Evolutionary conservation across 2,888 invertebrate species (phyloP).

Genomic region (Deilephila elpenor): DNA sequence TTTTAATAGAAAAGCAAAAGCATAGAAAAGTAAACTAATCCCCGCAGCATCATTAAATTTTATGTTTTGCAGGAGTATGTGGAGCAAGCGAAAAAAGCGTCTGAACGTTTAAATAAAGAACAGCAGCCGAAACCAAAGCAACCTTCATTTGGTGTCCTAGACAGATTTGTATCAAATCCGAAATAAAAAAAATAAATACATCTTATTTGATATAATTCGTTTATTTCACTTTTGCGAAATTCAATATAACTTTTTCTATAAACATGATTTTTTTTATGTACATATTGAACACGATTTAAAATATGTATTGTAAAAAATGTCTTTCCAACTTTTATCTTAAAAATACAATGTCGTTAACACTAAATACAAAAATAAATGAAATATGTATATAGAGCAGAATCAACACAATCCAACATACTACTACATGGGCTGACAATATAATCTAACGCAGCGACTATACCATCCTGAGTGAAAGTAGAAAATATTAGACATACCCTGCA

Average conservation of each 20-base stretch:
- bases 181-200: slow-evolving; percentile 66
- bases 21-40: too few species aligned
- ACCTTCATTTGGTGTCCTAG: slow-evolving; percentile 85
- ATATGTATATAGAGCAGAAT: not conserved
- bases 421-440: not conserved
- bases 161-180: slow-evolving; percentile 88
- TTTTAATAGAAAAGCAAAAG: too few species aligned
- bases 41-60: slow-evolving; percentile 12
- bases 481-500: too few species aligned
- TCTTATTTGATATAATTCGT: slow-evolving; percentile 40
- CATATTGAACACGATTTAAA: slow-evolving; percentile 64
- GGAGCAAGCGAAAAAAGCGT: slow-evolving; percentile 65
- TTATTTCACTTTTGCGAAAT: slow-evolving; percentile 49
- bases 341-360: slow-evolving; percentile 38
- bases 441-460: too few species aligned
- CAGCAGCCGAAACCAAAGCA: slow-evolving; percentile 60
- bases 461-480: too few species aligned
- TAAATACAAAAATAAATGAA: slow-evolving; percentile 37
- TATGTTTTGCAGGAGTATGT: slow-evolving; percentile 67
- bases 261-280: slow-evolving; percentile 65
- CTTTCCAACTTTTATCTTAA: slow-evolving; percentile 38
- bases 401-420: not conserved
- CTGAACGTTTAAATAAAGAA: slow-evolving; percentile 60
- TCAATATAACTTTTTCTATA: slow-evolving; percentile 55
- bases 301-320: slow-evolving; percentile 51